These are phyloP conservation scores for Cheilosia scutellata DNA, from an alignment of 2,888 invertebrate species.

Conservation along the genomic window DNA sequence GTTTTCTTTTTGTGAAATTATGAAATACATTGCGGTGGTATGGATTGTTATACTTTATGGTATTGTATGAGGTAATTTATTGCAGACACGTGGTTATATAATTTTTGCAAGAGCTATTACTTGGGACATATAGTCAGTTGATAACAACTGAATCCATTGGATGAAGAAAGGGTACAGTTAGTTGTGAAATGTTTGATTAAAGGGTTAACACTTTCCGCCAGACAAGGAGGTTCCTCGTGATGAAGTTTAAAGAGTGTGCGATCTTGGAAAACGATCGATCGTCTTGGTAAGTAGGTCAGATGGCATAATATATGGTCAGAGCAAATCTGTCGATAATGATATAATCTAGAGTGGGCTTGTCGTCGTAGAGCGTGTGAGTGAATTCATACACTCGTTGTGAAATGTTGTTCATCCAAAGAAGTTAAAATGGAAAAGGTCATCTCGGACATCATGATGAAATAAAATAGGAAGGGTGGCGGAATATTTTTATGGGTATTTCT, in stretches of 20 bases:
- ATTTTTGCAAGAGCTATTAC: conserved; percentile 36
- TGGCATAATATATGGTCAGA: not conserved
- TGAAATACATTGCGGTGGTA: conserved; percentile 49
- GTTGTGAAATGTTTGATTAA: conserved; percentile 54
- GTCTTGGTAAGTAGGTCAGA: conserved; percentile 5
- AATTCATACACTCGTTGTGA: not conserved
- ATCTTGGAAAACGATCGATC: conserved; percentile 11
- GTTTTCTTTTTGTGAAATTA: conserved; percentile 58
- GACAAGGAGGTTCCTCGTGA: conserved; percentile 10
- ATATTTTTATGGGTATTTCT: too few relatives aligned
- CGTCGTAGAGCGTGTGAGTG: not conserved
- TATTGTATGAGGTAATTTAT: conserved; percentile 46
- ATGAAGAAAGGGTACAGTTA: not conserved
- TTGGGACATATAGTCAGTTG: conserved; percentile 1
- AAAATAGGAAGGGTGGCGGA: too few relatives aligned
- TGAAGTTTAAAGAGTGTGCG: conserved; percentile 12
- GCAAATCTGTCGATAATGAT: conserved; percentile 10
- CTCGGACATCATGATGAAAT: too few relatives aligned
- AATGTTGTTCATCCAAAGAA: not conserved
- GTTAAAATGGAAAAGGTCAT: too few relatives aligned
- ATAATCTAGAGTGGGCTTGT: not conserved
- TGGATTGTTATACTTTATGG: conserved; percentile 47
- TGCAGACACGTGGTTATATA: conserved; percentile 46
- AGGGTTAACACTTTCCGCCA: conserved; percentile 37
- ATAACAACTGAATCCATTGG: not conserved